Conservation (phyloP, 2,797 vertebrate species). For the Megalops cyprinoides region DNA sequence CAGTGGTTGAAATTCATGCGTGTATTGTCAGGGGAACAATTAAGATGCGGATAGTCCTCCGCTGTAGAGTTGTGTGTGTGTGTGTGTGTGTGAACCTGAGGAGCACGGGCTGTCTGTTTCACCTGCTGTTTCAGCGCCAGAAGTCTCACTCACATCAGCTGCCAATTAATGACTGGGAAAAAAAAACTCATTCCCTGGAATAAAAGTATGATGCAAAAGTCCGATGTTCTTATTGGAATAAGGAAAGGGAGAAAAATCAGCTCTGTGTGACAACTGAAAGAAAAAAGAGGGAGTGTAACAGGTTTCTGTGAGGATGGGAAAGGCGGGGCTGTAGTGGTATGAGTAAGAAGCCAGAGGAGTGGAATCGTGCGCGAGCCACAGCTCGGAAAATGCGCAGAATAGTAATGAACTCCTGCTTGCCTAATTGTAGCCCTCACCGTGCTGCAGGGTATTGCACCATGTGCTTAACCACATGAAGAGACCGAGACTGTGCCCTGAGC, state of each 20-base stretch:
- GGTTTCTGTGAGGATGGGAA: not conserved
- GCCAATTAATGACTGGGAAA: not conserved
- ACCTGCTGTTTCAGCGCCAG: not conserved
- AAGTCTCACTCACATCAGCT: not conserved
- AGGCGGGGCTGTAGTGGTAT: not conserved
- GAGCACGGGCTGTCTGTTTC: not conserved
- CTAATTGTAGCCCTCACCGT: not conserved
- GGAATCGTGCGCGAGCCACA: not conserved
- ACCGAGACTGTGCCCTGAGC: not conserved
- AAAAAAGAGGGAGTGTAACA: not conserved
- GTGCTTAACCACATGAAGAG: not conserved
- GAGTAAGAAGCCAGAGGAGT: not conserved
- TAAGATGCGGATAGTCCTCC: conserved; percentile 48
- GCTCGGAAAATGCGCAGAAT: not conserved
- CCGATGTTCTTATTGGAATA: not conserved
- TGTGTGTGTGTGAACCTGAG: not conserved
- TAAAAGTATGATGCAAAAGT: not conserved
- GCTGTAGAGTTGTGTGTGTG: conserved; percentile 30
- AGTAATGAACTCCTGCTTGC: not conserved
- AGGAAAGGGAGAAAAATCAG: not conserved
- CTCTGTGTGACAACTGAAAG: not conserved
- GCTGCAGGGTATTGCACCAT: no score
- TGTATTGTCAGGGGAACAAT: conserved; percentile 57
- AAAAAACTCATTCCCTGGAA: not conserved
- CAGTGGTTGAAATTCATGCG: conserved; percentile 49